These are phyloP conservation scores for Pollachius pollachius DNA, from an alignment of 2,113 vertebrate genomes.

Conservation along the genomic window DNA sequence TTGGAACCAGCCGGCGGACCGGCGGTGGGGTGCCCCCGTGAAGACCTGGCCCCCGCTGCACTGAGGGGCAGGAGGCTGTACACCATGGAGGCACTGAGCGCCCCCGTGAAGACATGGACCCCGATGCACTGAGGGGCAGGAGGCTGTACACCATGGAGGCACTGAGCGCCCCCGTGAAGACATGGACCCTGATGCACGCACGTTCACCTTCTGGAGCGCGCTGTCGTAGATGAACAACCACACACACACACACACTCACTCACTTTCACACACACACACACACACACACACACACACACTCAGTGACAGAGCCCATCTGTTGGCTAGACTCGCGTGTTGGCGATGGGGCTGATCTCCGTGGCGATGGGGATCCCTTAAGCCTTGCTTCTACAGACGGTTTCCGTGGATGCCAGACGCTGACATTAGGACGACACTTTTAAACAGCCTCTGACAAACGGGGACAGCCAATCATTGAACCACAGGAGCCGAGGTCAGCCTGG, in stretches of 20 bases:
- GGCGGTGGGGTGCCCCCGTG: too few relatives aligned
- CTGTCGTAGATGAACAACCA: conserved; percentile 39
- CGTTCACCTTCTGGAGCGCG: conserved; percentile 53
- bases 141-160: too few relatives aligned
- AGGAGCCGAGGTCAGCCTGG: conserved; percentile 42
- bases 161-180: too few relatives aligned
- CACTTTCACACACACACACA: background rate
- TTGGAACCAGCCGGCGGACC: too few relatives aligned
- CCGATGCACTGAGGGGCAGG: too few relatives aligned
- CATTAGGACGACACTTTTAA: conserved; percentile 33
- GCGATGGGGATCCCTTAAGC: background rate
- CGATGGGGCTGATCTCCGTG: background rate
- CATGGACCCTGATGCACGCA: too few relatives aligned
- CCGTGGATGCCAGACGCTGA: conserved; percentile 12
- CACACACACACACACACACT: conserved; percentile 30
- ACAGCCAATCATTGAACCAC: background rate
- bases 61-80: too few relatives aligned
- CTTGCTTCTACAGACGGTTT: too few relatives aligned
- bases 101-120: too few relatives aligned
- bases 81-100: too few relatives aligned
- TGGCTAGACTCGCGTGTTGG: conserved; percentile 7
- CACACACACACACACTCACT: conserved; percentile 25
- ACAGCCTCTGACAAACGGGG: background rate
- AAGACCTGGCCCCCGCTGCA: too few relatives aligned
- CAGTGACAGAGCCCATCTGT: conserved; percentile 62